Base-by-base conservation (phyloP, 2,888 invertebrate species). In the Scrobipalpa costella region DNA sequence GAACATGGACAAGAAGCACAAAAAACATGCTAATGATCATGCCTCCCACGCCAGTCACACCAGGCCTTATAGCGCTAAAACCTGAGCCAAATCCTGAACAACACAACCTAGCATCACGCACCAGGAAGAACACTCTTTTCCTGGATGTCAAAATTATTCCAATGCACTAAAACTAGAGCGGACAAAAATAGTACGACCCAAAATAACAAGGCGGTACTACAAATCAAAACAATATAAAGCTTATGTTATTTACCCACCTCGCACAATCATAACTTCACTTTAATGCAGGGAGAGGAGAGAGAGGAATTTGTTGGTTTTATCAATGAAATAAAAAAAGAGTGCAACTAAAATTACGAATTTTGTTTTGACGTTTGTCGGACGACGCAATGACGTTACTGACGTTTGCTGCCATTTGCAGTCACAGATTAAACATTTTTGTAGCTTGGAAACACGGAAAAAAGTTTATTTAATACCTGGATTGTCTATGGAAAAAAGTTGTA, bases 111-210 rank as follows among this genome's bases (percentile, higher is more conserved):
- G 74, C 82, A 88, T 85, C 73, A 89, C 87, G 84, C 78, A 80
- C 76, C 81, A 86, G 84, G 85, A 87, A 86, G 82, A 81, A 81
- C 84, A 88, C 85, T 79, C 80, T 88, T 84, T 88, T 87, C 82
- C 86, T 86, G 86, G 85, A 81, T 81, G 90, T 87, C 87, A 87
- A 86, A 89, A 85, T 86, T 85, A 86, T 84, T 86, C 79, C 85
- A 85, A 83, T 86, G 85, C 83, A 86, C 88, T 76, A 81, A 86
- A 90, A 85, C 84, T 90, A 84, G 91, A 88, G 85, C 87, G 83
- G 90, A 86, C 92, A 85, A 87, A 91, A 92, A 92, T 91, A 91
- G 91, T 90, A 80, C 83, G 72, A 86, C 89, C 86, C 79, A 86
- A 89, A 90, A 88, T 90, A 90, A 81, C 85, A 78, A 80, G 75